These are phyloP conservation scores for Diplogasteroides magnus DNA, from an alignment of 1,140 invertebrate species.

Conservation along the genomic window DNA sequence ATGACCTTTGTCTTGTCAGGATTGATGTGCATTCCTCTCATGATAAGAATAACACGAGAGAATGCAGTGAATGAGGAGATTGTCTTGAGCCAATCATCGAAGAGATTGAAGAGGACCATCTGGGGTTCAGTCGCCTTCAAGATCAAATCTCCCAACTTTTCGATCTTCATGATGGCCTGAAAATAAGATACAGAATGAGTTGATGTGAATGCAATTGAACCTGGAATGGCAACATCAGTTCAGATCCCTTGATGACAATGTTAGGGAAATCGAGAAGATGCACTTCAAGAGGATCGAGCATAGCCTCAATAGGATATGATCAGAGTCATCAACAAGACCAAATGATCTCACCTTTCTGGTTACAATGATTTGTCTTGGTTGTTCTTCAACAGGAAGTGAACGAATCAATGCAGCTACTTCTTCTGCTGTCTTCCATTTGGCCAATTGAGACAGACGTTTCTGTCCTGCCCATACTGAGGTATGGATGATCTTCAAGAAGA, in stretches of 20 bases:
- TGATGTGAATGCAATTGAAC: constrained; percentile 77
- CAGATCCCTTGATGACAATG: constrained; percentile 98
- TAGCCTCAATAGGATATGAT: neutral
- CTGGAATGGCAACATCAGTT: constrained; percentile 97
- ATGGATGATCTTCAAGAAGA: constrained; percentile 99
- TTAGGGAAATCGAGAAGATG: constrained; percentile 98
- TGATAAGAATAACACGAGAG: constrained; percentile 89
- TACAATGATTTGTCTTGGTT: constrained; percentile 99
- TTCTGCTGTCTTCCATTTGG: constrained; percentile 98
- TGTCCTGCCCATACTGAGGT: constrained; percentile 97
- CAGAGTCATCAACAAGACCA: neutral
- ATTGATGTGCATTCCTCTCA: constrained; percentile 94
- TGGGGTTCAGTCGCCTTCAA: constrained; percentile 98
- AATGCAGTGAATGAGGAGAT: constrained; percentile 69
- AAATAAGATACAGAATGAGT: constrained; percentile 9
- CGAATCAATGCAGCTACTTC: constrained; percentile 98
- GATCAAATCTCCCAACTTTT: constrained; percentile 98
- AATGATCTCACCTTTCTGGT: constrained; percentile 94
- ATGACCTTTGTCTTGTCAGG: constrained; percentile 97
- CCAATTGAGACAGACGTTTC: constrained; percentile 71
- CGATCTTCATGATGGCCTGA: constrained; percentile 64
- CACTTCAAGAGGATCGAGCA: constrained; percentile 85
- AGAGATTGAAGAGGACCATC: constrained; percentile 98
- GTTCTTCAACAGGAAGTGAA: constrained; percentile 96
- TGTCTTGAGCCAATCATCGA: constrained; percentile 94